Percentiles rank a stretch among this genome's conserved stretches.
Conservation (phyloP, 2,113 vertebrate genomes). For the Alethe diademata region DNA sequence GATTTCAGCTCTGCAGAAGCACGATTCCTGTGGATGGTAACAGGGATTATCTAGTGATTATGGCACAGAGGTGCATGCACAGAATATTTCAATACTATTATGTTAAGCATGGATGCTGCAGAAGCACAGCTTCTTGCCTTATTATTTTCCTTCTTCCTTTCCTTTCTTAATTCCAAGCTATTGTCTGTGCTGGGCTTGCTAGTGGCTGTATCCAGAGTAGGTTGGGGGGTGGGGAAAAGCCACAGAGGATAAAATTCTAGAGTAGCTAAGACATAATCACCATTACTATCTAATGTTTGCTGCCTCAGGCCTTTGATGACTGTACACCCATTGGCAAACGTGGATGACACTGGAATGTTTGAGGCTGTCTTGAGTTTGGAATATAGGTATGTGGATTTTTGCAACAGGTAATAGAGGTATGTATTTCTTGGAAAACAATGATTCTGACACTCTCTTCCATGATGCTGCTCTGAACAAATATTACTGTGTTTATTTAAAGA, state of each 20-base stretch:
- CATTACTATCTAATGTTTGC: neutral
- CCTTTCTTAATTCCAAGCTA: neutral
- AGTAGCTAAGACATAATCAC: neutral
- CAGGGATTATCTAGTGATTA: constrained; percentile 42
- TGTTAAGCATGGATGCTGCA: neutral
- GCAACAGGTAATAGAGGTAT: neutral
- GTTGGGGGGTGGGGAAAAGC: fast-evolving
- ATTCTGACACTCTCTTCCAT: neutral
- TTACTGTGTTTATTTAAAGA: neutral
- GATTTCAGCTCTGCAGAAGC: constrained; percentile 13
- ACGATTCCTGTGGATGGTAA: constrained; percentile 7
- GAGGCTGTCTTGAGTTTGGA: neutral
- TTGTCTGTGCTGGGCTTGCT: neutral
- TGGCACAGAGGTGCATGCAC: neutral
- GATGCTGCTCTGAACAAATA: neutral
- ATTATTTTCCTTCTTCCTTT: neutral
- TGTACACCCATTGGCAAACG: fast-evolving
- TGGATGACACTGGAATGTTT: neutral
- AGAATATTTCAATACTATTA: constrained; percentile 28
- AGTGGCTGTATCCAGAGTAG: neutral
- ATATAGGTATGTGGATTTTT: neutral
- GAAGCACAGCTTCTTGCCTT: neutral
- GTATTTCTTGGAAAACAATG: neutral
- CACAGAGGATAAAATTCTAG: neutral
- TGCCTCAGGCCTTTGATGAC: neutral